Evolutionary conservation across 2,797 vertebrate genomes (phyloP), one percentile per base, ranked within the genome.

Genomic region (Lepilemur ruficaudatus): DNA sequence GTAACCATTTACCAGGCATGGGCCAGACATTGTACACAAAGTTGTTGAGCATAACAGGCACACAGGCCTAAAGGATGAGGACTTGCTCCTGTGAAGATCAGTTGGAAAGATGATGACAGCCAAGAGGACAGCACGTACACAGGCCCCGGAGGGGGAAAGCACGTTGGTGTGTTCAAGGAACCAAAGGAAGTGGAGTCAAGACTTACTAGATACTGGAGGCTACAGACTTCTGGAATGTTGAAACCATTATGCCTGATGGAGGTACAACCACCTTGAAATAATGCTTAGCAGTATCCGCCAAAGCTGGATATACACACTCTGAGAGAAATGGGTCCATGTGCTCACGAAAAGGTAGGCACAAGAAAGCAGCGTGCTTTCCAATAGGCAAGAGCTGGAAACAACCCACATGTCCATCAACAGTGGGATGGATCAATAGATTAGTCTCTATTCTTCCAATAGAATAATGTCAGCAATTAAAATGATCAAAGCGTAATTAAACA

Each of bases 401-500:
- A 55, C 25, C 32, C 12, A n/a, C 63, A 2, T 10, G 52, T 12
- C 83, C 50, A 38, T 83, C 82, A 23, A 5, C 30, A 70, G 5
- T 10, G 57, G 61, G 32, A 41, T 9, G 23, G 23, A 87, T 86
- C 73, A 18, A 69, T 55, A 57, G n/a, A 89, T 46, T 10, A 32
- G 80, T 30, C 57, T 82, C 7, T 41, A 5, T 90, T 61, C 76
- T 93, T 79, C 70, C 32, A 20, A 65, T n/a, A 70, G 22, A 86
- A 79, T 18, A 46, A 82, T 65, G 41, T 70, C 57, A 87, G 57
- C 72, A 63, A 75, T 55, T 57, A 85, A 32, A 87, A 81, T 52
- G 84, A 89, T 67, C 55, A 35, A 81, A 92, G 55, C 75, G 1
- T 91, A 89, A 86, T 69, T 86, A 92, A 94, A 86, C 59, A 72